Percentiles rank a stretch among this genome's conserved stretches.
phyloP scores from a whole-genome alignment of 2,113 vertebrate species.

The Copsychus sechellarum region DNA sequence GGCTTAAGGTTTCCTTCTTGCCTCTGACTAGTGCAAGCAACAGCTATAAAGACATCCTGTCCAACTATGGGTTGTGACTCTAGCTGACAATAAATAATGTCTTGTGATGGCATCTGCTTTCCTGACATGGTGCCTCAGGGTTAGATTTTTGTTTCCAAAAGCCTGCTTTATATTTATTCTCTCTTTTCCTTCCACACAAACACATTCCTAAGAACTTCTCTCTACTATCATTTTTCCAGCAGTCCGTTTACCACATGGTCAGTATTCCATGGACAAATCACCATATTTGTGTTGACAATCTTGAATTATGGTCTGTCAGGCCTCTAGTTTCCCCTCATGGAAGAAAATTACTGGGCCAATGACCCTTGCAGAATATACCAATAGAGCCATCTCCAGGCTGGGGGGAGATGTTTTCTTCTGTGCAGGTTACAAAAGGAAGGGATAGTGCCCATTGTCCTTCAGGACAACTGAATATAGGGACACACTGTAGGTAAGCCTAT shows the following conservation, averaged over 20 bases:
- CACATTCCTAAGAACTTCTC: not conserved
- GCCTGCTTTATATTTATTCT: not conserved
- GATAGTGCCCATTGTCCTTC: not conserved
- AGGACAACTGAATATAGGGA: not conserved
- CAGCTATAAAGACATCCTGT: not conserved
- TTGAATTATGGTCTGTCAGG: not conserved
- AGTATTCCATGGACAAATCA: not conserved
- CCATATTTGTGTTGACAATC: not conserved
- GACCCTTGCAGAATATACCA: not conserved
- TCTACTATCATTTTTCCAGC: not conserved
- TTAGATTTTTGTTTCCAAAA: not conserved
- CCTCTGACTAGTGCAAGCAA: not conserved
- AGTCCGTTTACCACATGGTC: fast-evolving
- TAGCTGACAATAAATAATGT: not conserved
- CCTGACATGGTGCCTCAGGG: not conserved
- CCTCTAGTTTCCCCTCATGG: not conserved
- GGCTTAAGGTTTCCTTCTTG: not conserved
- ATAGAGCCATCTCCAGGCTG: not conserved
- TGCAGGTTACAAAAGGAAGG: not conserved
- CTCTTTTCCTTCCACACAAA: not conserved
- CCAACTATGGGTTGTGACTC: not conserved
- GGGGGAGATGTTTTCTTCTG: not conserved
- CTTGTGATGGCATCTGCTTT: not conserved
- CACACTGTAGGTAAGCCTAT: not conserved
- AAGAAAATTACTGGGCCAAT: not conserved